Evolutionary conservation across 2,888 invertebrate genomes (phyloP).

Genomic region (Polydrusus pterygomalis): DNA sequence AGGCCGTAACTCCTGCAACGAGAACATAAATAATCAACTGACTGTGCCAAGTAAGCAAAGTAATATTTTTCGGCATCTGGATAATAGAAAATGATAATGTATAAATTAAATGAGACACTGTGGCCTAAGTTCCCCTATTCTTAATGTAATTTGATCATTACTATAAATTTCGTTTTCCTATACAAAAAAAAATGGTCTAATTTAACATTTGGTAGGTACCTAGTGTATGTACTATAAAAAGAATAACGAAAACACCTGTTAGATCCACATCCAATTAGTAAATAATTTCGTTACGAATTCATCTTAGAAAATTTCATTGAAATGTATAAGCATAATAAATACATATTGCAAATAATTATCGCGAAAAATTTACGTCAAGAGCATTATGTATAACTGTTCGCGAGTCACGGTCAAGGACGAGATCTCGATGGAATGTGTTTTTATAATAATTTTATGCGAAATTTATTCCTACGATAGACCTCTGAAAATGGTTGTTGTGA

Average conservation of each 20-base stretch:
- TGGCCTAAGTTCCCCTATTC: too few relatives aligned
- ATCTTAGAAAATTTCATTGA: neutral
- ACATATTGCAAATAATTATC: constrained; percentile 32
- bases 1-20: too few relatives aligned
- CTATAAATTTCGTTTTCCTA: too few relatives aligned
- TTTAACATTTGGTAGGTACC: too few relatives aligned
- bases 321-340: constrained; percentile 14
- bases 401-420: constrained; percentile 37
- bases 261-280: neutral
- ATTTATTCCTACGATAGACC: constrained; percentile 8
- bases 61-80: too few relatives aligned
- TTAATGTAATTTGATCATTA: too few relatives aligned
- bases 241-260: neutral
- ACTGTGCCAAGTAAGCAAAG: too few relatives aligned
- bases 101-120: too few relatives aligned
- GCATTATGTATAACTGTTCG: constrained; percentile 28
- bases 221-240: neutral
- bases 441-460: constrained; percentile 22
- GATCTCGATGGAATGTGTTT: constrained; percentile 27
- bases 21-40: too few relatives aligned
- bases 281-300: neutral
- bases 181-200: too few relatives aligned
- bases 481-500: neutral
- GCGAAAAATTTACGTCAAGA: constrained; percentile 22
- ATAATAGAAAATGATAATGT: too few relatives aligned